Conservation (phyloP, 2,888 invertebrate species). For the Tipula helvola region DNA sequence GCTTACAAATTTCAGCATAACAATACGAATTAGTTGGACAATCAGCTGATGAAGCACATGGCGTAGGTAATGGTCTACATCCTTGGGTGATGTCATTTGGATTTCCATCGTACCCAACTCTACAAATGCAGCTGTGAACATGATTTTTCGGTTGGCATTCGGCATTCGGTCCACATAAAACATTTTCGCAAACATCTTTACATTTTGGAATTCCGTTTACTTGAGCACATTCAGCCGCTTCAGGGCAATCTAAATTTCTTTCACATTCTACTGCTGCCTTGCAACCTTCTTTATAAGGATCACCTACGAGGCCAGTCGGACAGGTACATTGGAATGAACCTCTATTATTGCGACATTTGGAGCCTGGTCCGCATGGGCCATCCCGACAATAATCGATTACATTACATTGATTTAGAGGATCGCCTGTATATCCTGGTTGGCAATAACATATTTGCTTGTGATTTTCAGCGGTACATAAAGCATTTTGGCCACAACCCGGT, state of each 20-base stretch:
- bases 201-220: constrained; percentile 66
- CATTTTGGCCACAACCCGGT: constrained; percentile 76
- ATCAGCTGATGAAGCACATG: constrained; percentile 57
- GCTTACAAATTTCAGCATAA: constrained; percentile 66
- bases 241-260: constrained; percentile 66
- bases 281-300: constrained; percentile 75
- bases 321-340: constrained; percentile 72
- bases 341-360: constrained; percentile 65
- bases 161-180: constrained; percentile 69
- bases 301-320: constrained; percentile 65
- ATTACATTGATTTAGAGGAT: constrained; percentile 56
- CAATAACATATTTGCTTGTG: constrained; percentile 71
- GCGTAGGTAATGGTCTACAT: constrained; percentile 60
- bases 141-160: constrained; percentile 70
- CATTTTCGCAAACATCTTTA: constrained; percentile 66
- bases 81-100: constrained; percentile 55
- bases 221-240: constrained; percentile 61
- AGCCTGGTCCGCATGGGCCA: constrained; percentile 67
- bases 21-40: constrained; percentile 73
- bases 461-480: constrained; percentile 72
- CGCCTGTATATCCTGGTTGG: constrained; percentile 77
- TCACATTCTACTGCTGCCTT: constrained; percentile 69
- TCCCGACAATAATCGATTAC: constrained; percentile 67
- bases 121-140: constrained; percentile 64
- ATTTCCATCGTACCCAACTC: constrained; percentile 64